Evolutionary conservation across 2,888 invertebrate species (phyloP), one percentile per base, ranked within the genome.

Genomic region (Serripes groenlandicus): DNA sequence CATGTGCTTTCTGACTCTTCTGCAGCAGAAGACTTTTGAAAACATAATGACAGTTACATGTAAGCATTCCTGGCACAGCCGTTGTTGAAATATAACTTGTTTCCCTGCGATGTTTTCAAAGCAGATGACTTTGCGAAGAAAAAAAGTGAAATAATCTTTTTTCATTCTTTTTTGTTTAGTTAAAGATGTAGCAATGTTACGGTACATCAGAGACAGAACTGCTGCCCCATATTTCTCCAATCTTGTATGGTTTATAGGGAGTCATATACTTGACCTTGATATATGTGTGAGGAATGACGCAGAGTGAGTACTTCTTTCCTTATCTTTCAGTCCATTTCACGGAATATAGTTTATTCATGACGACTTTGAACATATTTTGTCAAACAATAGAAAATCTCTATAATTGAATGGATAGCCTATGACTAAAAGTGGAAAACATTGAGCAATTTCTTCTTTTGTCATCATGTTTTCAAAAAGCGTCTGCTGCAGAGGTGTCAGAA

Each of bases 171-270:
- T 52, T n/a, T 89, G n/a, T 93, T 96, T 96, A 95, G 99, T 99
- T 49, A 97, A 98, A 92, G 99, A 99, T 95, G 96, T 97, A 64
- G 98, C 94, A 11, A 99, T 99, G 99, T 95, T 99, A 87, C 96
- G 97, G 88, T 99, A 99, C 94, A 99, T 99, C 88, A 96, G 98
- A 93, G 98, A 99, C 95, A 97, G 97, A 95, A 99, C 99, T 52
- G 99, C 99, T 15, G 99, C 98, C 35, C 99, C 99, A 0, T 99
- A 99, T 95, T 99, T 99, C 95, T 98, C 98, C 89, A 99, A 99
- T 95, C 96, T 99, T 77, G 99, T 99, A 60, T 99, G 99, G 98
- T 99, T 99, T 93, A 99, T 99, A 93, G 99, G 99, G 74, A 99
- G 98, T 95, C 98, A 99, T 94, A 98, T 99, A 88, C 96, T 99